Base-by-base conservation (phyloP, 2,113 vertebrate species). In the Donacobius atricapilla region DNA sequence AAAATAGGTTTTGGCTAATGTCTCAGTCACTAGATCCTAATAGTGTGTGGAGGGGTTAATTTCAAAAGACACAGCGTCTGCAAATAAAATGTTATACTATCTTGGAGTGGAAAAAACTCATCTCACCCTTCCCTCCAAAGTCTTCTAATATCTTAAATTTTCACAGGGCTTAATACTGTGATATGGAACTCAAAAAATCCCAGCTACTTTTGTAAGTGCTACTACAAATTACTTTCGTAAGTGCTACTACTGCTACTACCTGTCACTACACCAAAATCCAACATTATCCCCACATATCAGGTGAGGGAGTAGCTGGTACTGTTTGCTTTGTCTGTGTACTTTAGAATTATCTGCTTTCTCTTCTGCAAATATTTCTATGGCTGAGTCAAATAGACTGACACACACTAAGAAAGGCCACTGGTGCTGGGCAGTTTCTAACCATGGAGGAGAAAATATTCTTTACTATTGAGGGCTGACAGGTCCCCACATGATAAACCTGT, bases 401-500 rank as follows among this genome's bases (percentile, higher is more conserved):
- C 35, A 8, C 0, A 6, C 48, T 51, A 84, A 60, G 53, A 77
- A 69, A 80, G 39, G 78, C 50, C 45, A 37, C 21, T 18, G 31
- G 58, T 53, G 25, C 35, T 35, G 33, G 48, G 37, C n/a, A 48
- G 39, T 64, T 90, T 95, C 50, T 31, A 87, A 72, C 73, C 13
- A 13, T 5, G 37, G 64, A 83, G 37, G 15, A 68, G 51, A 89
- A 95, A 90, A 83, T 14, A 35, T 77, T 95, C 78, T 94, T 90
- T 75, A 19, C 89, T 94, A 95, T 69, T 80, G 47, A 93, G 58
- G 71, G 57, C 61, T 95, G 95, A 93, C 82, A 95, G 66, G 93
- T 96, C 92, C 73, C 95, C 89, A 65, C 88, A 96, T 61, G 88
- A 66, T 95, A 96, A 77, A 85, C 90, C 95, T 97, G 97, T 98